phyloP scores from a whole-genome alignment of 2,113 vertebrate genomes.

The Macquaria australasica region DNA sequence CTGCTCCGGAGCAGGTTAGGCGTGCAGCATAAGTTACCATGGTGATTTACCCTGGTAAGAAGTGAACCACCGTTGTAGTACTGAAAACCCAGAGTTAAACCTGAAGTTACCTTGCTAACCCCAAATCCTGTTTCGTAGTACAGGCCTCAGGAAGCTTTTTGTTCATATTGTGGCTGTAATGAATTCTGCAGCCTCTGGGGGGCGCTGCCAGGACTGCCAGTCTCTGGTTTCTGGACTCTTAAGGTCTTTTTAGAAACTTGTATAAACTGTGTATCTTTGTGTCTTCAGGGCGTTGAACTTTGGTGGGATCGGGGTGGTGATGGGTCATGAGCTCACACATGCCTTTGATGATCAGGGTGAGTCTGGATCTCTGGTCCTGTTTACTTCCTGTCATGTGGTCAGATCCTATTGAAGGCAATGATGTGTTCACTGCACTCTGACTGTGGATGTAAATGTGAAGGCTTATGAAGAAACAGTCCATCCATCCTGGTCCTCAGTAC shows the following conservation, averaged over 20 bases:
- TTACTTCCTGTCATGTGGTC: slow-evolving; percentile 1
- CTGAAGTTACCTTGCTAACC: too few relatives aligned
- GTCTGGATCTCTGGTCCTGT: slow-evolving; percentile 31
- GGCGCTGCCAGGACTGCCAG: neutral
- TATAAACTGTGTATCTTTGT: slow-evolving; percentile 4
- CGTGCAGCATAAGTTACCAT: too few relatives aligned
- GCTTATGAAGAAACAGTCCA: neutral
- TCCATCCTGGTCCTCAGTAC: neutral
- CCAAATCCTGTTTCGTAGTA: too few relatives aligned
- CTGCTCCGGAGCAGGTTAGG: too few relatives aligned
- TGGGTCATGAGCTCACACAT: slow-evolving; percentile 98
- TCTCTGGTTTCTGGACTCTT: neutral
- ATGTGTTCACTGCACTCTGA: slow-evolving; percentile 4
- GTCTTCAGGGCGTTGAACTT: slow-evolving; percentile 93
- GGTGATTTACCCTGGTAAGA: too few relatives aligned
- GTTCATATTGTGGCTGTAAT: neutral
- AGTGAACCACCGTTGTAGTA: too few relatives aligned
- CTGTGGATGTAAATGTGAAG: neutral
- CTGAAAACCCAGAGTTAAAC: too few relatives aligned
- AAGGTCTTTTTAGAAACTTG: neutral
- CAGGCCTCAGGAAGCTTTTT: neutral
- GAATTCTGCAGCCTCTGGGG: neutral
- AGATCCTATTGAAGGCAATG: neutral
- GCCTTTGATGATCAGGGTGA: slow-evolving; percentile 99
- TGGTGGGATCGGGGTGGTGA: slow-evolving; percentile 97